Evolutionary conservation across 2,797 vertebrate genomes (phyloP).

Genomic region (Lutjanus argentimaculatus): DNA sequence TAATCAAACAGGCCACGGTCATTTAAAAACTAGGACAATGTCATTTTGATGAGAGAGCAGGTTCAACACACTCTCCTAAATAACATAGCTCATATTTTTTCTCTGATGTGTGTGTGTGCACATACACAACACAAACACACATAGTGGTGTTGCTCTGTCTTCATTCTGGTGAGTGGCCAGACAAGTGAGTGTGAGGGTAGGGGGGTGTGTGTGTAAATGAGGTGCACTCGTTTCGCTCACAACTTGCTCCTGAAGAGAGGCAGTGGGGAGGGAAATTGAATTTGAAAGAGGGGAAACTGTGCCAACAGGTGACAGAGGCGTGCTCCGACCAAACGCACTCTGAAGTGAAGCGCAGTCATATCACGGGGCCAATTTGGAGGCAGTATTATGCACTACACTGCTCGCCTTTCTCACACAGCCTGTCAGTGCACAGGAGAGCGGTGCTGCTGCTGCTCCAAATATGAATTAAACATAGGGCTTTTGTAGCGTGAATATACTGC

Average conservation of each 20-base stretch:
- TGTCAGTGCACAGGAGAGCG: conserved; percentile 76
- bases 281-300: conserved; percentile 81
- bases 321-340: conserved; percentile 78
- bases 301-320: conserved; percentile 85
- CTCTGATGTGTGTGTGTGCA: conserved; percentile 8
- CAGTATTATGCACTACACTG: conserved; percentile 79
- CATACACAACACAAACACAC: conserved; percentile 23
- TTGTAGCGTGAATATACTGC: conserved; percentile 76
- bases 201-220: conserved; percentile 71
- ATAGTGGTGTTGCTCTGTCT: conserved; percentile 45
- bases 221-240: conserved; percentile 76
- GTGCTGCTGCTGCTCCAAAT: conserved; percentile 69
- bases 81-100: conserved; percentile 14
- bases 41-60: conserved; percentile 49
- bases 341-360: conserved; percentile 81
- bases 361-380: conserved; percentile 84
- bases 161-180: conserved; percentile 70
- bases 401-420: conserved; percentile 74
- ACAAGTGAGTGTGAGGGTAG: conserved; percentile 40
- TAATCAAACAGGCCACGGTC: conserved; percentile 45
- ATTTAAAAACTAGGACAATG: conserved; percentile 61
- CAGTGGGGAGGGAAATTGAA: conserved; percentile 81
- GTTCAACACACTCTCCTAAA: conserved; percentile 37
- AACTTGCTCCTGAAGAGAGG: conserved; percentile 79
- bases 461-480: conserved; percentile 84